A percentile compares a stretch with the other conserved stretches of the same genome.
Conservation (phyloP, 1,140 invertebrate species). For the Cyrtorhinus lividipennis region DNA sequence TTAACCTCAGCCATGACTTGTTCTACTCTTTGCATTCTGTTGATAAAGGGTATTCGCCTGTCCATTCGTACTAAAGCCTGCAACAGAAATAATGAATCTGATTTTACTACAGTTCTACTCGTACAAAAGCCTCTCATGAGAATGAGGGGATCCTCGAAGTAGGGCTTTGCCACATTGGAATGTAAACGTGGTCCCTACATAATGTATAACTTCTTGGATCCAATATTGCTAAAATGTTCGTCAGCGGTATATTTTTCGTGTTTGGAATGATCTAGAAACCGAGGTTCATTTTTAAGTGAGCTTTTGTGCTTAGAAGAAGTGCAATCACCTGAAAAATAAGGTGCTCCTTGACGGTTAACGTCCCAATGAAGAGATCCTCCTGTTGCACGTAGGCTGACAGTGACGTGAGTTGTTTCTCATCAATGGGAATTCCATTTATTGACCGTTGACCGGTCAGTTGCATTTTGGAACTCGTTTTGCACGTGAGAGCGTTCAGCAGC, state of each 20-base stretch:
- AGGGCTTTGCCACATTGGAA: no score
- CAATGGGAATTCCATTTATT: constrained; percentile 53
- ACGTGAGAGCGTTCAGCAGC: constrained; percentile 77
- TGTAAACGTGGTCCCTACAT: no score
- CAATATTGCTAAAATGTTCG: no score
- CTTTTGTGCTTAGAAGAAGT: no score
- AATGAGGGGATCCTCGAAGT: no score
- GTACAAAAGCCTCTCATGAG: no score
- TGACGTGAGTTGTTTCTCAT: constrained; percentile 46
- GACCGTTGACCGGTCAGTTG: constrained; percentile 51
- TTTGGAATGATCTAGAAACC: no score
- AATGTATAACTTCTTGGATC: no score
- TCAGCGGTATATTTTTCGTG: no score
- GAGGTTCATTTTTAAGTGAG: no score
- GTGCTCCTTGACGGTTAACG: constrained; percentile 81
- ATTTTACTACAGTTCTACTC: no score
- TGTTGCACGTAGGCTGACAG: constrained; percentile 91
- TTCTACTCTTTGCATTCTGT: constrained; percentile 69
- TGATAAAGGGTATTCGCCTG: constrained; percentile 50
- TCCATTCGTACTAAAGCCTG: constrained; percentile 90
- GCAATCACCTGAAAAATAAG: constrained; percentile 71
- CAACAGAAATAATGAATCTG: no score
- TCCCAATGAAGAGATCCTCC: constrained; percentile 85
- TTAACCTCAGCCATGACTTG: constrained; percentile 82
- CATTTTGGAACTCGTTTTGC: constrained; percentile 50